Evolutionary conservation across 1,140 invertebrate genomes (phyloP).

Genomic region (Pomacea maculata): DNA sequence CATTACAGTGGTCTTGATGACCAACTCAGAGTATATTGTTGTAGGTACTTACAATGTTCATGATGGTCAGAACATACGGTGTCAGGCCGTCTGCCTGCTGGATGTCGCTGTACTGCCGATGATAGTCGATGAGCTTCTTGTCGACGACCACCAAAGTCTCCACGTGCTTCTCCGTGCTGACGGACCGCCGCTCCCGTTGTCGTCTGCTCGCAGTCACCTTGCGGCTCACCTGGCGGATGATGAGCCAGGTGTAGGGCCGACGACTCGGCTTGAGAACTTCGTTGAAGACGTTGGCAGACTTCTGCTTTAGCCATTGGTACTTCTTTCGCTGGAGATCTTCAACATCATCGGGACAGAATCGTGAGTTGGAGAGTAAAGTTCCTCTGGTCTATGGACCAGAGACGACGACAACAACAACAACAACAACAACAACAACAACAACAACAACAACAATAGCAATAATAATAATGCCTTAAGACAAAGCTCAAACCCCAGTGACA

Average conservation of each 20-base stretch:
- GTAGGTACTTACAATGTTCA: slow-evolving; percentile 82
- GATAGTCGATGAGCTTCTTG: slow-evolving; percentile 81
- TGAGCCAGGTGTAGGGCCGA: slow-evolving; percentile 36
- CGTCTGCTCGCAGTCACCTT: not conserved
- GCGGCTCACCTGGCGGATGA: slow-evolving; percentile 60
- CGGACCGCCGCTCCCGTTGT: slow-evolving; percentile 38
- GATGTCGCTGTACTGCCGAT: slow-evolving; percentile 57
- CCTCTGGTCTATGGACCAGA: too few species aligned
- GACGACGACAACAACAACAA: too few species aligned
- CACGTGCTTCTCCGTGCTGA: slow-evolving; percentile 75
- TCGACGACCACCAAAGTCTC: slow-evolving; percentile 90
- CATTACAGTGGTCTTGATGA: not conserved
- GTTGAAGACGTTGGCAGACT: slow-evolving; percentile 25
- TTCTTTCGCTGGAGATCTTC: slow-evolving; percentile 28
- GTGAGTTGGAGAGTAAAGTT: too few species aligned
- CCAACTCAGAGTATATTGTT: slow-evolving; percentile 68
- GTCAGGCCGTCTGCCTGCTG: slow-evolving; percentile 63
- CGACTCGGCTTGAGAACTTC: slow-evolving; percentile 29
- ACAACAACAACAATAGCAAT: too few species aligned
- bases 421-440: too few species aligned
- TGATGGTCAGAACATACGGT: slow-evolving; percentile 88
- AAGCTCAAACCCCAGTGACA: too few species aligned
- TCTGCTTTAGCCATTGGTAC: slow-evolving; percentile 27
- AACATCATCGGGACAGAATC: not conserved
- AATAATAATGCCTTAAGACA: too few species aligned